Evolutionary conservation across 2,888 invertebrate genomes (phyloP).

Genomic region (Drosophila picticornis): DNA sequence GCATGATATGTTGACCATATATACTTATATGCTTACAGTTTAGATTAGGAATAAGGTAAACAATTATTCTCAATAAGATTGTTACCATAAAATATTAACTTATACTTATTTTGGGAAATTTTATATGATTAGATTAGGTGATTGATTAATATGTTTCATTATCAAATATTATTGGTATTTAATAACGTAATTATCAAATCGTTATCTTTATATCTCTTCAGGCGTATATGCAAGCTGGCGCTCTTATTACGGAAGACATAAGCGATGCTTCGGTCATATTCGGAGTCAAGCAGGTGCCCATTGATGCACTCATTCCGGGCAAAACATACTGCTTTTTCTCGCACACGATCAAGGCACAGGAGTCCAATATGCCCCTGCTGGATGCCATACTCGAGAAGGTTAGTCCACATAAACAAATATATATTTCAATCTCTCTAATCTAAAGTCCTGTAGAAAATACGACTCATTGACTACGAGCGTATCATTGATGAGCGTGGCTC

Average conservation of each 20-base stretch:
- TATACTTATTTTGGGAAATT: neutral
- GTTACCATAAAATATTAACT: slow-evolving; percentile 14
- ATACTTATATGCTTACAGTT: neutral
- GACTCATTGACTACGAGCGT: slow-evolving; percentile 98
- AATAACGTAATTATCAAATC: neutral
- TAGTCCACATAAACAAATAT: neutral
- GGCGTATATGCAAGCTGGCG: slow-evolving; percentile 97
- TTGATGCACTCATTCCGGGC: slow-evolving; percentile 96
- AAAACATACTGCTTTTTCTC: slow-evolving; percentile 99
- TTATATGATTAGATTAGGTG: slow-evolving; percentile 20
- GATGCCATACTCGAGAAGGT: slow-evolving; percentile 97
- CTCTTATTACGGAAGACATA: slow-evolving; percentile 97
- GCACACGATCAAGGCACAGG: slow-evolving; percentile 99
- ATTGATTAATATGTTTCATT: slow-evolving; percentile 60
- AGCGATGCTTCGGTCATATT: slow-evolving; percentile 98
- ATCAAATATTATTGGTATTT: neutral
- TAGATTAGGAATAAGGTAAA: slow-evolving; percentile 12
- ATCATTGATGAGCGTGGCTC: slow-evolving; percentile 95
- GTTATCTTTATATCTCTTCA: slow-evolving; percentile 76
- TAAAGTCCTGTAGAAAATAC: slow-evolving; percentile 88
- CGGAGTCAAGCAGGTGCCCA: slow-evolving; percentile 95
- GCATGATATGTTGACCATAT: slow-evolving; percentile 22
- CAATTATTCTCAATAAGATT: slow-evolving; percentile 2
- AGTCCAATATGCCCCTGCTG: slow-evolving; percentile 98
- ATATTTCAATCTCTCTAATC: neutral